Conservation (phyloP, 2,797 vertebrate species). For the Spheniscus humboldti region DNA sequence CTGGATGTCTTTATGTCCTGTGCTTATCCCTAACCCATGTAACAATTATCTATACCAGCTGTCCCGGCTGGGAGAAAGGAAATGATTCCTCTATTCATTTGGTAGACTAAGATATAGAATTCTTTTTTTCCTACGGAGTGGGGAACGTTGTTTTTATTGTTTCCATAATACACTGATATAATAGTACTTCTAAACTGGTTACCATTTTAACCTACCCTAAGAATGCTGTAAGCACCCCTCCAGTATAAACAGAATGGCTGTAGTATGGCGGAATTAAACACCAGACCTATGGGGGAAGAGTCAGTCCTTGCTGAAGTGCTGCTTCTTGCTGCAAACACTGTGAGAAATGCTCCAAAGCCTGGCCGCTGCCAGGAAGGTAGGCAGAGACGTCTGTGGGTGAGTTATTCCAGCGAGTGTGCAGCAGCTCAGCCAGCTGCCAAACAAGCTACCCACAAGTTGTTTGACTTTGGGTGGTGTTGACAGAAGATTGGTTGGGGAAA, state of each 20-base stretch:
- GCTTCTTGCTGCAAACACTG: not conserved
- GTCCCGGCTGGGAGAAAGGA: not conserved
- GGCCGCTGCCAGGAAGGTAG: not conserved
- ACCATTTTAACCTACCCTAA: not conserved
- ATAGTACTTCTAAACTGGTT: not conserved
- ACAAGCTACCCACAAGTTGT: not conserved
- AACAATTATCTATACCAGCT: not conserved
- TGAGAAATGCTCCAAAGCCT: not conserved
- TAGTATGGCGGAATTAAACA: not conserved
- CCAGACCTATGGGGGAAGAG: not conserved
- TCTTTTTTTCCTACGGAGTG: not conserved
- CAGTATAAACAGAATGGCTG: not conserved
- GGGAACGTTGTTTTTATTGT: not conserved
- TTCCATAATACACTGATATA: not conserved
- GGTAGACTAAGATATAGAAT: not conserved
- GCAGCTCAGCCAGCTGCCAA: not conserved
- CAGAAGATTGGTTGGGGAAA: not conserved
- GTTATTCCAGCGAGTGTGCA: not conserved
- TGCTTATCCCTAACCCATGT: not conserved
- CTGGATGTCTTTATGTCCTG: not conserved
- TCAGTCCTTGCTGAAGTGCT: not conserved
- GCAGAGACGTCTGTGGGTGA: not conserved
- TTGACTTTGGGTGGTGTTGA: not conserved
- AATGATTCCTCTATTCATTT: not conserved
- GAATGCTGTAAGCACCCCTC: not conserved